Evolutionary conservation across 2,888 invertebrate genomes (phyloP).

Genomic region (Coenonympha arcania): DNA sequence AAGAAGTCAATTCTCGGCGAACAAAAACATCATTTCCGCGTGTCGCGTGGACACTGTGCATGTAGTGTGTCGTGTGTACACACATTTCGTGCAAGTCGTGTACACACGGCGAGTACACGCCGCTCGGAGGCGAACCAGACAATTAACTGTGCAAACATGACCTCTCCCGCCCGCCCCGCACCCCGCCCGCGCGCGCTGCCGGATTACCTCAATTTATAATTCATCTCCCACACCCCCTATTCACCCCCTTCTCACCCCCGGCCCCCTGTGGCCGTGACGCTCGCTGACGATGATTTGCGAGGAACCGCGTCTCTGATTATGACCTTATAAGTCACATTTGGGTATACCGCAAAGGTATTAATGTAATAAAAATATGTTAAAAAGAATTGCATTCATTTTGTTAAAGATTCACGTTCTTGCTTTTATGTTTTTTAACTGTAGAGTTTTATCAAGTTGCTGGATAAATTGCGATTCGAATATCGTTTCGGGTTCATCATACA

Average conservation of each 20-base stretch:
- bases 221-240: neutral
- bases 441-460: too few relatives aligned
- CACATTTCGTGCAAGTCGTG: neutral
- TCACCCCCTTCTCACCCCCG: neutral
- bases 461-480: too few relatives aligned
- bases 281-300: neutral
- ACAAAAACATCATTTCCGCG: slow-evolving; percentile 3
- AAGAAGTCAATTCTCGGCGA: neutral
- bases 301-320: neutral
- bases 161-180: slow-evolving; percentile 2
- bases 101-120: neutral
- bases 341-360: too few relatives aligned
- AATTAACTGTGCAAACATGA: slow-evolving; percentile 15
- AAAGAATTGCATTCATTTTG: too few relatives aligned
- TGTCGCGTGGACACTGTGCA: too few relatives aligned
- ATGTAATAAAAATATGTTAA: too few relatives aligned
- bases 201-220: slow-evolving; percentile 9
- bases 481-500: too few relatives aligned
- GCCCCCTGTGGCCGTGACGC: neutral
- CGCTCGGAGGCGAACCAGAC: slow-evolving; percentile 23
- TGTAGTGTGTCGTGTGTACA: neutral
- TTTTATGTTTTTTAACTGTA: too few relatives aligned
- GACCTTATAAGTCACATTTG: too few relatives aligned
- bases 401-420: too few relatives aligned
- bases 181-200: too few relatives aligned